These are phyloP conservation scores for Lophius piscatorius DNA, from an alignment of 2,113 vertebrate genomes.

Conservation along the genomic window DNA sequence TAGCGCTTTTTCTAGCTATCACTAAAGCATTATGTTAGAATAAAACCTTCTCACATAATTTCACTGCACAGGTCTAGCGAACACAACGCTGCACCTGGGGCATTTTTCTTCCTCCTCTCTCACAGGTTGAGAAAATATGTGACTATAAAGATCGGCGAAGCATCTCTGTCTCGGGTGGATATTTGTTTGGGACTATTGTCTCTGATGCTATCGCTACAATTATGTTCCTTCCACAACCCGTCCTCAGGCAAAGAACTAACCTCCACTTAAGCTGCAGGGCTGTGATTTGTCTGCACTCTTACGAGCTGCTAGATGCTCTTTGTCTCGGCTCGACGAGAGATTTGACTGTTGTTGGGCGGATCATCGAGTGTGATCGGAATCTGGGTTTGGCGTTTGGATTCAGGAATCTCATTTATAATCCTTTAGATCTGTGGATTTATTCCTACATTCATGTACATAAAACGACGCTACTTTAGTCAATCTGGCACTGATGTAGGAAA, in stretches of 20 bases:
- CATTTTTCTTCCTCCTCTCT: slow-evolving; percentile 10
- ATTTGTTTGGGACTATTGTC: slow-evolving; percentile 50
- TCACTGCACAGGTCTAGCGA: too few relatives aligned
- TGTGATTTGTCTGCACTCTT: slow-evolving; percentile 33
- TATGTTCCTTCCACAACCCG: slow-evolving; percentile 41
- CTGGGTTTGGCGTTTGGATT: neutral
- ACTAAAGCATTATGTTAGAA: too few relatives aligned
- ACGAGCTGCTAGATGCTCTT: slow-evolving; percentile 25
- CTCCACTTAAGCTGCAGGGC: slow-evolving; percentile 38
- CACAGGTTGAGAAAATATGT: slow-evolving; percentile 43
- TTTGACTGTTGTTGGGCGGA: slow-evolving; percentile 5
- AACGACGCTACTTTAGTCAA: neutral
- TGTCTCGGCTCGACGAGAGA: slow-evolving; percentile 18
- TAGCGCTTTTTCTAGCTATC: too few relatives aligned
- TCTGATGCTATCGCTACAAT: slow-evolving; percentile 49
- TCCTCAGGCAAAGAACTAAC: slow-evolving; percentile 48
- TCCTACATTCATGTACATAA: neutral
- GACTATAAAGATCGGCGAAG: slow-evolving; percentile 34
- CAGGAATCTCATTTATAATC: slow-evolving; percentile 2
- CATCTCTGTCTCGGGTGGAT: too few relatives aligned
- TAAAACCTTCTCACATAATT: too few relatives aligned
- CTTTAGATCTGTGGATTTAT: neutral
- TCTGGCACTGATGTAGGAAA: neutral
- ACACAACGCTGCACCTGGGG: too few relatives aligned
- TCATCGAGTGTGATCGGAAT: slow-evolving; percentile 11